A percentile compares a stretch with the other conserved stretches of the same genome.
Conservation (phyloP, 2,113 vertebrate species). For the Platycercus adscitus region DNA sequence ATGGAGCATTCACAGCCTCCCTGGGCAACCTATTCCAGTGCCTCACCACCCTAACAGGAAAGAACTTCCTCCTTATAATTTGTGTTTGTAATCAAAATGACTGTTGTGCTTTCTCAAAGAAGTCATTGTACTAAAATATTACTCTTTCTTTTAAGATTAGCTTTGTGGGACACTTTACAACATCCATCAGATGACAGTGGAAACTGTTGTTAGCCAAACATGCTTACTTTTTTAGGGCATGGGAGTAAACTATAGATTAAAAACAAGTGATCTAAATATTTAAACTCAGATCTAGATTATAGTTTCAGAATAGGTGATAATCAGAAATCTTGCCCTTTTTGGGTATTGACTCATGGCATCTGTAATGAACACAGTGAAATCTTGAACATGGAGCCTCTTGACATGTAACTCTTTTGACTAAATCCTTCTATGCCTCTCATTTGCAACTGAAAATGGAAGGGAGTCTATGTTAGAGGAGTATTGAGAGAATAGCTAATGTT, state of each 20-base stretch:
- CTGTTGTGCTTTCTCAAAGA: background rate
- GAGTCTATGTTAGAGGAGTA: background rate
- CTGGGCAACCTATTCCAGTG: no score
- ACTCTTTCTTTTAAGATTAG: background rate
- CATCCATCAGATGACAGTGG: background rate
- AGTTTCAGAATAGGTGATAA: background rate
- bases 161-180: background rate
- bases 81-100: background rate
- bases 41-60: no score
- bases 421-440: background rate
- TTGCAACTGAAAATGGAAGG: background rate
- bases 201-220: background rate
- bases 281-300: background rate
- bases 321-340: background rate
- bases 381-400: background rate
- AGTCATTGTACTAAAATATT: background rate
- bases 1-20: no score
- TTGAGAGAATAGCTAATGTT: background rate
- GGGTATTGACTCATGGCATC: background rate
- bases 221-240: background rate
- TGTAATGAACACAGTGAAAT: background rate
- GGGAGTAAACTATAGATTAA: background rate
- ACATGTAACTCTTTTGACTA: background rate
- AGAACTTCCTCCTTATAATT: background rate
- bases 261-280: fast-evolving